Conservation (phyloP, 2,113 vertebrate genomes). For the Erinaceus europaeus region DNA sequence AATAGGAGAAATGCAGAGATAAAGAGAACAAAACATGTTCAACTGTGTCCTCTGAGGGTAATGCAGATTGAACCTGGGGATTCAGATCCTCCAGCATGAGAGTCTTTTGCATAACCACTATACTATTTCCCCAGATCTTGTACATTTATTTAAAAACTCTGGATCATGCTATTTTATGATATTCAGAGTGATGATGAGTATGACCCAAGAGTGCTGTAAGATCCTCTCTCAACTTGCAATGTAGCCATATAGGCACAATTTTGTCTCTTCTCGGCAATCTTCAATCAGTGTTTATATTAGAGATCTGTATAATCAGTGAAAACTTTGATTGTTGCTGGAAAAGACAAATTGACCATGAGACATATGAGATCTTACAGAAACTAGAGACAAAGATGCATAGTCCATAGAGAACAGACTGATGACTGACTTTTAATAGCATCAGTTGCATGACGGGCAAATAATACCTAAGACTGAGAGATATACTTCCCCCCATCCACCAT, state of each 20-base stretch:
- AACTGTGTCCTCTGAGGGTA: too few relatives aligned
- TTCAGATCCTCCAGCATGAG: too few relatives aligned
- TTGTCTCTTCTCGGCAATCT: neutral
- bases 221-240: neutral
- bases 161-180: too few relatives aligned
- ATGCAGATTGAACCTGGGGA: too few relatives aligned
- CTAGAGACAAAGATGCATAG: neutral
- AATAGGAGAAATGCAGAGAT: too few relatives aligned
- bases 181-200: neutral
- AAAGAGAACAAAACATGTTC: too few relatives aligned
- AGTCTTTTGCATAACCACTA: too few relatives aligned
- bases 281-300: neutral
- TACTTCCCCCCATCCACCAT: too few relatives aligned
- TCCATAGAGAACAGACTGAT: neutral
- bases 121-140: too few relatives aligned
- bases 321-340: neutral
- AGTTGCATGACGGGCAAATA: neutral
- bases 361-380: neutral
- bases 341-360: neutral
- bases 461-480: slow-evolving; percentile 13
- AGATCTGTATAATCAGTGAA: neutral
- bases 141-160: too few relatives aligned
- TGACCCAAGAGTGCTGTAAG: neutral
- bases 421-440: slow-evolving; percentile 9
- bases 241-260: neutral